Evolutionary conservation across 2,888 invertebrate species (phyloP).

Genomic region (Rutpela maculata): DNA sequence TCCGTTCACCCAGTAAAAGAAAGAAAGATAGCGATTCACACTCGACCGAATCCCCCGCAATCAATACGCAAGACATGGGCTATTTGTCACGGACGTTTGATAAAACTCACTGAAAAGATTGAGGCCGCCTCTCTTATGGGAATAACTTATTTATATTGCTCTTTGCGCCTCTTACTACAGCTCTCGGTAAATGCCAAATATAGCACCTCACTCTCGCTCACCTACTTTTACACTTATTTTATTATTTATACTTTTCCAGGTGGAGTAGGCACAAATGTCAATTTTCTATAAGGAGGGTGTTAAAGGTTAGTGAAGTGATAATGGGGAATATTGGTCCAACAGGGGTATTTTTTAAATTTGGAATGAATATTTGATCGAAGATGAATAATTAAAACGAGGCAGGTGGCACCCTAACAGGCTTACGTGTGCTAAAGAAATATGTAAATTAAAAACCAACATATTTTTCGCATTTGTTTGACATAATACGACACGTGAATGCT

Average conservation of each 20-base stretch:
- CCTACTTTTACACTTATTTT: slow-evolving; percentile 20
- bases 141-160: slow-evolving; percentile 50
- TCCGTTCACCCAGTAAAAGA: slow-evolving; percentile 4
- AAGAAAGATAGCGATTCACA: slow-evolving; percentile 21
- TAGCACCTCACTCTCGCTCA: slow-evolving; percentile 1
- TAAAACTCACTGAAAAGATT: slow-evolving; percentile 57
- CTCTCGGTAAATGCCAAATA: slow-evolving; percentile 9
- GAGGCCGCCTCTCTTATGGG: slow-evolving; percentile 55
- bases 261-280: slow-evolving; percentile 17
- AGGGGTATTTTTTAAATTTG: neutral
- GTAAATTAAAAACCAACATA: too few species aligned
- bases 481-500: too few species aligned
- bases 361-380: neutral
- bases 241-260: slow-evolving; percentile 16
- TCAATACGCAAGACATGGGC: slow-evolving; percentile 63
- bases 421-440: too few species aligned
- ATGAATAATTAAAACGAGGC: neutral
- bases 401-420: neutral
- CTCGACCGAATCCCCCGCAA: slow-evolving; percentile 51
- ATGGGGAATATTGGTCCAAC: neutral
- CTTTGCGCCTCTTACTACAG: slow-evolving; percentile 29
- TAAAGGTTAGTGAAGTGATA: neutral
- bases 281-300: slow-evolving; percentile 7
- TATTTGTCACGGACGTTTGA: slow-evolving; percentile 64
- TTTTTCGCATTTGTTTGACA: too few species aligned